These are phyloP conservation scores for Zaprionus africanus DNA, from an alignment of 1,140 invertebrate genomes.

Conservation along the genomic window DNA sequence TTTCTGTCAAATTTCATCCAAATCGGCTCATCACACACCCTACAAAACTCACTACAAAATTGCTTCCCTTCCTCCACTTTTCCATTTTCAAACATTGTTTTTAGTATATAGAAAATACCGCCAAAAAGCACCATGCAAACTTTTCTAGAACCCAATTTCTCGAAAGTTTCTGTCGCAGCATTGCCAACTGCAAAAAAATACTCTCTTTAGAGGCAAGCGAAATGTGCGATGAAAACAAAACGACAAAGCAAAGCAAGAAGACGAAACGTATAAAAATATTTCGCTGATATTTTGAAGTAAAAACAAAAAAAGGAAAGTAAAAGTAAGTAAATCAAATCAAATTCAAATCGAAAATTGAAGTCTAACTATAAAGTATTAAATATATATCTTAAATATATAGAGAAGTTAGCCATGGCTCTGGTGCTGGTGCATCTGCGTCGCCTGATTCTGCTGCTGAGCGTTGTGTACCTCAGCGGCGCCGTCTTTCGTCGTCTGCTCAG, in stretches of 20 bases:
- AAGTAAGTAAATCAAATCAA: not conserved
- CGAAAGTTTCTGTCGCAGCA: constrained; percentile 46
- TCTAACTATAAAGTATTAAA: no score
- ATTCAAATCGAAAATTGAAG: not conserved
- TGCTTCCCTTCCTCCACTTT: no score
- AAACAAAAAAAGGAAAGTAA: constrained; percentile 9
- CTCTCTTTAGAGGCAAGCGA: constrained; percentile 25
- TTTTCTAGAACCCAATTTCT: constrained; percentile 36
- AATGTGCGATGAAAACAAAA: constrained; percentile 75
- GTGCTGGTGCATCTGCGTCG: constrained; percentile 76
- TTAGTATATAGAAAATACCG: constrained; percentile 15
- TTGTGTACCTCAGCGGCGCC: constrained; percentile 73
- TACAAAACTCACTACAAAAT: not conserved
- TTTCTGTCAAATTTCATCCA: fast-evolving
- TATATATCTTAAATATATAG: not conserved
- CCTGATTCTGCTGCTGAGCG: constrained; percentile 74
- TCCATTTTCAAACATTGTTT: not conserved
- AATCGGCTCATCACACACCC: not conserved
- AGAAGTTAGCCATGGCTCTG: constrained; percentile 57
- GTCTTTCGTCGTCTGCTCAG: constrained; percentile 66
- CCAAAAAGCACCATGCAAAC: constrained; percentile 44
- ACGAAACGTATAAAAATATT: constrained; percentile 46
- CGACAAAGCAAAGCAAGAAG: constrained; percentile 50
- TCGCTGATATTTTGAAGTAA: constrained; percentile 7
- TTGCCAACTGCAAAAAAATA: constrained; percentile 57